phyloP scores from a whole-genome alignment of 2,797 vertebrate genomes.

The Acrocephalus scirpaceus region DNA sequence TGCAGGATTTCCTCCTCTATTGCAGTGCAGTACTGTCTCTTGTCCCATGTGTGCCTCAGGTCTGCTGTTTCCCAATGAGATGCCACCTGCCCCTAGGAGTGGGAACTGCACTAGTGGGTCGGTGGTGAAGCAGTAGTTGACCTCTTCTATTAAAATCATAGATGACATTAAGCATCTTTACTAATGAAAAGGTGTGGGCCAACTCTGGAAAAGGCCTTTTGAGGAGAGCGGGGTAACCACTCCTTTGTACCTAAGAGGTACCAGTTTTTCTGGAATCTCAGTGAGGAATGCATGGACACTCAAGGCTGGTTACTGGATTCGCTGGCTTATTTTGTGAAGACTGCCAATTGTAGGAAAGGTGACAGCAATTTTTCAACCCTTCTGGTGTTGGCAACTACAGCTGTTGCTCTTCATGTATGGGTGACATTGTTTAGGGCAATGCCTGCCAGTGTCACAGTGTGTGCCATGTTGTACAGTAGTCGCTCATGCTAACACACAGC shows the following conservation, averaged over 20 bases:
- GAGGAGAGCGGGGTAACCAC: neutral
- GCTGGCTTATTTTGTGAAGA: neutral
- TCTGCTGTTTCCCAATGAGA: neutral
- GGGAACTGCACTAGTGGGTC: neutral
- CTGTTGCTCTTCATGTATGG: neutral
- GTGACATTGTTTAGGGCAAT: neutral
- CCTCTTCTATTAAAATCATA: neutral
- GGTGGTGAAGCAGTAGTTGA: neutral
- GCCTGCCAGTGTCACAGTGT: neutral
- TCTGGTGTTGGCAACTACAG: neutral
- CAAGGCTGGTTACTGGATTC: neutral
- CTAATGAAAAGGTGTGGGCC: neutral
- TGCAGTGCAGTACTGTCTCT: neutral
- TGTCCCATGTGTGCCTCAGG: neutral
- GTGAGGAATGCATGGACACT: neutral
- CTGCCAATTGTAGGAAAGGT: neutral
- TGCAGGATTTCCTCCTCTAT: neutral
- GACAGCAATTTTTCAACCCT: neutral
- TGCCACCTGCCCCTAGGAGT: neutral
- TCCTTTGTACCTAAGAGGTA: neutral
- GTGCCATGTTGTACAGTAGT: neutral
- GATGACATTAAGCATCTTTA: neutral
- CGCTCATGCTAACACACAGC: rapidly evolving
- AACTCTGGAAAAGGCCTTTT: neutral
- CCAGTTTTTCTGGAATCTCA: neutral